A percentile compares a stretch with the other conserved stretches of the same genome.
phyloP scores from a whole-genome alignment of 35 echinoderm and acorn worm species.

The Antedon bifida region DNA sequence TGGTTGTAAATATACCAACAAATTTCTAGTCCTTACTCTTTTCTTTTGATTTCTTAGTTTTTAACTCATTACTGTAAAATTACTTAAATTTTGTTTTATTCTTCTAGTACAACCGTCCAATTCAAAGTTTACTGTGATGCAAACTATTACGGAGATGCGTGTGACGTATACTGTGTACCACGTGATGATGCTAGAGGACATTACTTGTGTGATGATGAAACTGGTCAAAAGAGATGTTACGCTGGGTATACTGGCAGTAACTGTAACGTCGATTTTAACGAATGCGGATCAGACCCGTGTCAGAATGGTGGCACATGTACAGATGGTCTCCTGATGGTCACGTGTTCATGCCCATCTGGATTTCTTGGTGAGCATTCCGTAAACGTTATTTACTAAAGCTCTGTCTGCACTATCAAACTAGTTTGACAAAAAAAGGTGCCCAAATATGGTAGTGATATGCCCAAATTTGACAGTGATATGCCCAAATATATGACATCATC shows the following conservation, averaged over 20 bases:
- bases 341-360: background rate
- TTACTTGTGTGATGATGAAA: conserved; percentile 14
- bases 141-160: conserved; percentile 13
- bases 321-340: background rate
- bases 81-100: background rate
- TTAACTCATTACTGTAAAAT: no score
- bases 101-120: background rate
- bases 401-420: no score
- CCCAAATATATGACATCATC: no score
- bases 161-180: conserved; percentile 13
- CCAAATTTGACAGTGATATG: no score
- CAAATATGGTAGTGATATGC: no score
- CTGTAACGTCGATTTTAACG: conserved; percentile 12
- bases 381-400: no score
- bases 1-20: no score
- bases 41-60: no score
- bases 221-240: conserved; percentile 21
- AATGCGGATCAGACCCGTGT: background rate
- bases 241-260: conserved; percentile 13
- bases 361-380: background rate
- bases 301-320: background rate
- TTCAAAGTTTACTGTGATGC: conserved; percentile 20
- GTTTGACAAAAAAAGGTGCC: no score
- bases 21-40: no score
- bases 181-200: conserved; percentile 10